Evolutionary conservation across 1,140 invertebrate species (phyloP).

Genomic region (Temnothorax curvispinosus): DNA sequence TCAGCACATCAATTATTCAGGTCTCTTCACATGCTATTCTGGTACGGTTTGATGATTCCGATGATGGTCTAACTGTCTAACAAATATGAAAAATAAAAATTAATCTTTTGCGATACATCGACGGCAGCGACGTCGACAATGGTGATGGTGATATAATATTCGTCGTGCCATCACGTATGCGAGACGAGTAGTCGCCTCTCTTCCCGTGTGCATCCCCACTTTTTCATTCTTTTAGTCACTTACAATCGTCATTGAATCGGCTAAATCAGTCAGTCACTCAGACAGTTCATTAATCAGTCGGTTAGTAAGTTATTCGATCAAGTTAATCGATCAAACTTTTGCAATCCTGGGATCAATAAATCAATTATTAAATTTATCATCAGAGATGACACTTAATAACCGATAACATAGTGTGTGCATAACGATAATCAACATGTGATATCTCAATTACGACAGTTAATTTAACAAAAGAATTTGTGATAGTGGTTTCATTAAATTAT

Average conservation of each 20-base stretch:
- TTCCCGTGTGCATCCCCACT: slow-evolving; percentile 50
- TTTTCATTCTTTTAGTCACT: slow-evolving; percentile 28
- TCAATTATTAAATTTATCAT: not conserved
- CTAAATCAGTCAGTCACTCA: slow-evolving; percentile 59
- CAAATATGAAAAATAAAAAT: not conserved
- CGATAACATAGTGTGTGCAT: not conserved
- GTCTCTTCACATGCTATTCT: not conserved
- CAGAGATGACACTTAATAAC: not conserved
- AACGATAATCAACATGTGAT: not conserved
- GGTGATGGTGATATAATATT: slow-evolving; percentile 25
- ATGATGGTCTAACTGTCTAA: not conserved
- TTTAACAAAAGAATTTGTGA: not conserved
- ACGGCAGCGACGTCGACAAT: not conserved
- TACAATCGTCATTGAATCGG: slow-evolving; percentile 27
- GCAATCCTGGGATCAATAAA: not conserved
- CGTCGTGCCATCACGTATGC: slow-evolving; percentile 5
- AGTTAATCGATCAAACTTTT: slow-evolving; percentile 29
- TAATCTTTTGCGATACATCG: not conserved
- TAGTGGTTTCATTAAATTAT: not conserved
- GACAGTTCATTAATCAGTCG: slow-evolving; percentile 64
- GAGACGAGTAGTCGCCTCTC: slow-evolving; percentile 47
- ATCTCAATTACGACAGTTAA: not conserved
- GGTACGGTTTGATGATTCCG: not conserved
- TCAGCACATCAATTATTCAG: not conserved
- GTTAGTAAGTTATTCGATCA: slow-evolving; percentile 58